Base-by-base conservation (phyloP, 2,888 invertebrate species). In the Oasisia sp. region DNA sequence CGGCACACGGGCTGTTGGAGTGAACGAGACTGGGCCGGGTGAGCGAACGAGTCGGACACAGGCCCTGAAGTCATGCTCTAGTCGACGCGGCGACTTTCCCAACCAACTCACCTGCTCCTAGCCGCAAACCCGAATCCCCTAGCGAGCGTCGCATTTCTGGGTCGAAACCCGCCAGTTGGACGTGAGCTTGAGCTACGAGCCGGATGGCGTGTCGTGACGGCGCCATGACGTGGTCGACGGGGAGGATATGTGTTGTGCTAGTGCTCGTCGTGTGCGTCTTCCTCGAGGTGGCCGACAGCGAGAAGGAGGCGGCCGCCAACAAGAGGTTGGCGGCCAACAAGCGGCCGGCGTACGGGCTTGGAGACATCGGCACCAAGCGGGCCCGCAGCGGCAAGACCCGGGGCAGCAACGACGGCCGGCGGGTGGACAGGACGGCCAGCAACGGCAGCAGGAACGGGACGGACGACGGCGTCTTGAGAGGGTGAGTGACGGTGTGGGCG, bases 381-480 rank as follows among this genome's bases (percentile, higher is more conserved):
- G 1, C 14, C 32, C 32, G 90, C 90, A 90, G 8, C 11, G n/a
- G 90, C 90, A 32, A 44, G 19, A 90, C 8, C 90, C 14, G 90
- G 44, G 44, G 32, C 7, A 38, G 90, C 44, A 90, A 27, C 90
- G 44, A 8, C 90, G n/a, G 32, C 90, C 38, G 90, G 3, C 2
- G 27, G 32, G 44, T 32, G 27, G 90, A n/a, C 32, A n/a, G 90
- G 19, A 90, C 38, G 32, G 8, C 32, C 90, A 32, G 27, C 32
- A 90, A 44, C 90, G 32, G 90, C 90, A 90, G 90, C 90, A 90
- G 32, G 19, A 32, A 44, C 90, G n/a, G 90, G 32, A 32, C 38
- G 38, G 44, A n/a, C 44, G 44, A 32, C 44, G 32, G 90, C 90
- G 74, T 27, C 74, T 74, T 74, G 74, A 19, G 74, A 74, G 74